These are phyloP conservation scores for Petrolisthes manimaculis DNA, from an alignment of 2,888 invertebrate genomes.

Conservation along the genomic window DNA sequence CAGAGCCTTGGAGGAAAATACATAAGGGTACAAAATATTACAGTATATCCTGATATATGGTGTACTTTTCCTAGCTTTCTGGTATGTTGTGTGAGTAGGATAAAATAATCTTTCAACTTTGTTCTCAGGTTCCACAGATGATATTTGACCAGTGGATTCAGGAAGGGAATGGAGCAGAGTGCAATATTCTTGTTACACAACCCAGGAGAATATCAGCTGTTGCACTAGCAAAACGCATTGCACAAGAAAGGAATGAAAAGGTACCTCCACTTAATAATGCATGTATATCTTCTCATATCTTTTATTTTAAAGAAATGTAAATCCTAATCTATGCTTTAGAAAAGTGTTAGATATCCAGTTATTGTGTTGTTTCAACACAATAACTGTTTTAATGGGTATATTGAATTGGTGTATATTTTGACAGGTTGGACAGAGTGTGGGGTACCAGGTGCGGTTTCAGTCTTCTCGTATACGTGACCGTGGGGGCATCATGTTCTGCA, in stretches of 20 bases:
- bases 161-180: slow-evolving; percentile 71
- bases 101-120: no score
- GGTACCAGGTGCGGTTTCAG: slow-evolving; percentile 75
- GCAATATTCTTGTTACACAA: slow-evolving; percentile 77
- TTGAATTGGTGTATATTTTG: slow-evolving; percentile 61
- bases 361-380: no score
- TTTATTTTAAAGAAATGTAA: no score
- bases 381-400: no score
- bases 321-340: no score
- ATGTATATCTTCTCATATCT: no score
- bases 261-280: slow-evolving; percentile 68
- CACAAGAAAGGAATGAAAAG: slow-evolving; percentile 76
- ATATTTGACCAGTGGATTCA: slow-evolving; percentile 74
- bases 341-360: no score
- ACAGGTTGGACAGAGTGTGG: slow-evolving; percentile 77
- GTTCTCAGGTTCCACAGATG: slow-evolving; percentile 77
- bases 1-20: no score
- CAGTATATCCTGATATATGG: no score
- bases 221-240: slow-evolving; percentile 77
- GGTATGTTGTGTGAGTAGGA: no score
- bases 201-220: slow-evolving; percentile 80
- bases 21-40: no score
- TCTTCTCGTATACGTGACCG: slow-evolving; percentile 69
- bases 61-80: no score
- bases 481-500: slow-evolving; percentile 79